Percentiles rank a stretch among this genome's conserved stretches.
Evolutionary conservation across 2,797 vertebrate genomes (phyloP).

Genomic region (Notoglanidium macrostoma): DNA sequence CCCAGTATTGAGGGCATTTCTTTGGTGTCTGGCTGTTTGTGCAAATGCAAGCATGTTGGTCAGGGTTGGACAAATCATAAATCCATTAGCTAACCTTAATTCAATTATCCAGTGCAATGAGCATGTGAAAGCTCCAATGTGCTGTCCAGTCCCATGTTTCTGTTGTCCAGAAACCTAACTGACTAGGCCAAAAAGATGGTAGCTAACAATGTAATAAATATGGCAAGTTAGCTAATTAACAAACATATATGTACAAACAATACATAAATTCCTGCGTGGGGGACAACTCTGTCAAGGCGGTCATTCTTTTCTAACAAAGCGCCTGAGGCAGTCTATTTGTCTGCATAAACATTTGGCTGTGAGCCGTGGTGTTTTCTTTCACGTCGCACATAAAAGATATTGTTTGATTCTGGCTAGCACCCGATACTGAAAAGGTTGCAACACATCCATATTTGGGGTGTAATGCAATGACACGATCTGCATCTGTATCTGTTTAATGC

Average conservation of each 20-base stretch:
- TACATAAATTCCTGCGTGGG: background rate
- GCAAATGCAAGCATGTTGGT: background rate
- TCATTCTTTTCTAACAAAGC: background rate
- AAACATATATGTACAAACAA: background rate
- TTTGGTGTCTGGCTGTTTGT: background rate
- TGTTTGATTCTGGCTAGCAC: background rate
- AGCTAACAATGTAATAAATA: background rate
- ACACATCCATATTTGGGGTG: background rate
- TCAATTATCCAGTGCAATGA: slow-evolving; percentile 5
- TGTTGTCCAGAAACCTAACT: background rate
- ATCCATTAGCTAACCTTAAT: slow-evolving; percentile 1
- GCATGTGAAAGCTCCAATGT: background rate
- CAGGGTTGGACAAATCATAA: slow-evolving; percentile 6
- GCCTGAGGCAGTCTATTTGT: no score
- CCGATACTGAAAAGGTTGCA: background rate
- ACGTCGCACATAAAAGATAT: background rate
- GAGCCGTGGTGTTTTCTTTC: background rate
- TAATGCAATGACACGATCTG: background rate
- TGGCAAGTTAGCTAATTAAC: background rate
- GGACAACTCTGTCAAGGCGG: background rate
- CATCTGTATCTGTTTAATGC: background rate
- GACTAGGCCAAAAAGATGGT: background rate
- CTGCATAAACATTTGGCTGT: background rate
- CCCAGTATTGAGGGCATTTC: background rate
- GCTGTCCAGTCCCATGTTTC: background rate